Evolutionary conservation across 2,797 vertebrate species (phyloP), one percentile per base, ranked within the genome.

Genomic region (Hyperoplus lanceolatus): DNA sequence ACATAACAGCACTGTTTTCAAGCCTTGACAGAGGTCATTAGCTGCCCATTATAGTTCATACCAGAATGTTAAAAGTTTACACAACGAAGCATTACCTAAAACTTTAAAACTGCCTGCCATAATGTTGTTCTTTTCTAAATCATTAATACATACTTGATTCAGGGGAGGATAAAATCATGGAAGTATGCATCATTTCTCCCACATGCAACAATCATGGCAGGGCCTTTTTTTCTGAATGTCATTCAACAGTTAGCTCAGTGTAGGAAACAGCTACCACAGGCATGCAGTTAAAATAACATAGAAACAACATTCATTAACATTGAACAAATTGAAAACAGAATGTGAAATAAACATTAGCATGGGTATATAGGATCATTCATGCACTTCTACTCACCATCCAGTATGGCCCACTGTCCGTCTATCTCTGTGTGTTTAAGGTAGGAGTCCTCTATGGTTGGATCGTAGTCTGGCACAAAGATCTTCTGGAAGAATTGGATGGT

Each of bases 401-500:
- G 93, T 85, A 99, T 99, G 60, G 98, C 98, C 98, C 98, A 99
- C 2, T 99, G 97, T 73, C 97, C 97, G 8, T 99, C 98, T 60
- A 99, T 99, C 95, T 99, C 98, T 0, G 98, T 99, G 92, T 99
- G 98, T 82, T 99, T 99, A 64, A 99, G 95, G 87, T 99, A 99
- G 11, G 98, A 99, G 91, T 99, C 98, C 92, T 99, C 98, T n/a
- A 99, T 99, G 53, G 98, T 99, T 70, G 98, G 98, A 89, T 99
- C 98, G 1, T 99, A 99, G 93, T 99, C 98, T 0, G 98, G 97
- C 90, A 99, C 98, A 53, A 99, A 99, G 91, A 99, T 99, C 96
- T 99, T 99, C 95, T 99, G 98, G 94, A 99, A 99, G 90, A 99
- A 99, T 79, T 99, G 98, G 89, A 99, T 99, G 90, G 98, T 99